Evolutionary conservation across 2,888 invertebrate genomes (phyloP).

Genomic region (Taphrorychus bicolor): DNA sequence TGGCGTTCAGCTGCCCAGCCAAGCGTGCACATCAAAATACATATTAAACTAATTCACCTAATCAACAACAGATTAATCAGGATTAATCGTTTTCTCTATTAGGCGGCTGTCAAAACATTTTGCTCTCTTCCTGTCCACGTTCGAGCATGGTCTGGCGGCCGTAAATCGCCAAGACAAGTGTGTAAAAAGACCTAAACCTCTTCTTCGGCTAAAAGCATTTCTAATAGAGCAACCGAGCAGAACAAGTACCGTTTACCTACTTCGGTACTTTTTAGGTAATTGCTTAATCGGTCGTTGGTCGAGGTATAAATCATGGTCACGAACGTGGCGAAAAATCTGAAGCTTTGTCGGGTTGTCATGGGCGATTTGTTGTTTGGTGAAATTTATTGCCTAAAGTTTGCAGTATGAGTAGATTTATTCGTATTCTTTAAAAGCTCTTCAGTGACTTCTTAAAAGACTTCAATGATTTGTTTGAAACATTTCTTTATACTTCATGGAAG

Average conservation of each 20-base stretch:
- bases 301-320: slow-evolving; percentile 34
- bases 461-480: too few species aligned
- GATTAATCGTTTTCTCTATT: neutral
- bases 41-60: neutral
- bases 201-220: slow-evolving; percentile 29
- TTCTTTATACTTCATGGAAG: too few species aligned
- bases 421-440: too few species aligned
- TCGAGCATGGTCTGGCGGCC: slow-evolving; percentile 9
- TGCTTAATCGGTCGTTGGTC: slow-evolving; percentile 33
- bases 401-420: too few species aligned
- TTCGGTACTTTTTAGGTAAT: slow-evolving; percentile 35
- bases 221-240: slow-evolving; percentile 35
- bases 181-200: slow-evolving; percentile 33
- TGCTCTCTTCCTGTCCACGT: slow-evolving; percentile 22
- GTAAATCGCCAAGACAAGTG: slow-evolving; percentile 26
- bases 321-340: slow-evolving; percentile 23
- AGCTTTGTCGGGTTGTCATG: slow-evolving; percentile 8
- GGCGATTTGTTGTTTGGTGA: slow-evolving; percentile 5
- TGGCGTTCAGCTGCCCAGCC: neutral
- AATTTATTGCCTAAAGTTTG: neutral
- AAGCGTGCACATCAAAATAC: neutral
- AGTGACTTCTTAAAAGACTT: too few species aligned
- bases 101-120: slow-evolving; percentile 30
- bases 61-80: slow-evolving; percentile 19
- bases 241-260: slow-evolving; percentile 40